These are phyloP conservation scores for Speoplatyrhinus poulsoni DNA, from an alignment of 2,113 vertebrate genomes.

Conservation along the genomic window DNA sequence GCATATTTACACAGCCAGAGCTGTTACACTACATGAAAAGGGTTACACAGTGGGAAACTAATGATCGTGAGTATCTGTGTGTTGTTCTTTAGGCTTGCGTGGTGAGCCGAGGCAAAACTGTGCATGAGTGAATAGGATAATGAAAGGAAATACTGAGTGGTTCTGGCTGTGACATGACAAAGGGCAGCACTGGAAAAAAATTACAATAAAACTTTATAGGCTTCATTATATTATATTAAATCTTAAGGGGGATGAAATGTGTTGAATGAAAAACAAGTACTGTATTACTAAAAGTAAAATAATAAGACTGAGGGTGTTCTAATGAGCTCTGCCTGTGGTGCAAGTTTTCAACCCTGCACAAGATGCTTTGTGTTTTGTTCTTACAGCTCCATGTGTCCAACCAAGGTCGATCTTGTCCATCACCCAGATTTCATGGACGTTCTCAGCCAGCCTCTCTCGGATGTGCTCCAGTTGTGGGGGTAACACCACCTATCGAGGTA, in stretches of 20 bases:
- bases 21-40: not conserved
- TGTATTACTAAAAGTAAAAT: too few species aligned
- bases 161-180: too few species aligned
- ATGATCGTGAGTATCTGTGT: not conserved
- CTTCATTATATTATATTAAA: not conserved
- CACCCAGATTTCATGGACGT: constrained; percentile 94
- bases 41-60: not conserved
- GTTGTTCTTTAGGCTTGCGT: too few species aligned
- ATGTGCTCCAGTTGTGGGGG: constrained; percentile 90
- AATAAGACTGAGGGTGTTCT: too few species aligned
- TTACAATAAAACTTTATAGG: not conserved
- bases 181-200: too few species aligned
- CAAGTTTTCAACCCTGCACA: not conserved
- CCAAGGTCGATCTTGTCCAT: constrained; percentile 92
- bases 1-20: not conserved
- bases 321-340: too few species aligned
- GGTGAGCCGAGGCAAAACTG: too few species aligned
- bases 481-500: constrained; percentile 78
- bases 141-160: too few species aligned
- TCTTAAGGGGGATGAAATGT: not conserved
- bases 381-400: constrained; percentile 89
- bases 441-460: constrained; percentile 90
- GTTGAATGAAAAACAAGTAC: too few species aligned
- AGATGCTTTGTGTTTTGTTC: constrained; percentile 14
- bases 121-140: too few species aligned